phyloP scores from a whole-genome alignment of 2,797 vertebrate genomes.

The Garrulus glandarius region DNA sequence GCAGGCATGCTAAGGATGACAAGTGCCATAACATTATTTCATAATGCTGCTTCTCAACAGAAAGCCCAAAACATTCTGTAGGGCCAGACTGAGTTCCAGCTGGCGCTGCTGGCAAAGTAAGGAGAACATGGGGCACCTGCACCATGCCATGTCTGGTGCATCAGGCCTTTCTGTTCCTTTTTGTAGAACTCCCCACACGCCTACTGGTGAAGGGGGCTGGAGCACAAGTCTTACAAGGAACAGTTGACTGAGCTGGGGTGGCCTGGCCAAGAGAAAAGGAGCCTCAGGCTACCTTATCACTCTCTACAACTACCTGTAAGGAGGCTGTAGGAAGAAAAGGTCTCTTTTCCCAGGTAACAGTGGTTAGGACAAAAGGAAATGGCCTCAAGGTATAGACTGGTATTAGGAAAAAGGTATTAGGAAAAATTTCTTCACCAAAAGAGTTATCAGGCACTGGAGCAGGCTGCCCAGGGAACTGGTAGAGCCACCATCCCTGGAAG shows the following conservation, averaged over 20 bases:
- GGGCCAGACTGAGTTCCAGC: background rate
- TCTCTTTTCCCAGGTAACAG: background rate
- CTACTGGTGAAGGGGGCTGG: background rate
- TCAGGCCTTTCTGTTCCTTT: background rate
- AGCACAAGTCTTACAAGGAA: background rate
- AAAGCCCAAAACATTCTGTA: slow-evolving; percentile 1
- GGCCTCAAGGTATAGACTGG: background rate
- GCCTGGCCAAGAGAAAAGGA: background rate
- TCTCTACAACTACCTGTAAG: background rate
- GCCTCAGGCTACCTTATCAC: background rate
- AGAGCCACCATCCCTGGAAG: background rate
- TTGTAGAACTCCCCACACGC: background rate
- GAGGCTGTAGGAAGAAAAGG: background rate
- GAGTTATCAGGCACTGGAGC: background rate
- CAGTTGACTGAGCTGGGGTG: background rate
- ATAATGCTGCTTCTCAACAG: slow-evolving; percentile 14
- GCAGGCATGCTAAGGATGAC: slow-evolving; percentile 56
- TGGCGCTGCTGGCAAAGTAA: background rate
- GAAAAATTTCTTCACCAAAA: background rate
- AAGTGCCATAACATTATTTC: slow-evolving; percentile 54
- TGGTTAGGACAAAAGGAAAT: fast-evolving
- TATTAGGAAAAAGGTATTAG: background rate
- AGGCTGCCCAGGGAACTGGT: background rate
- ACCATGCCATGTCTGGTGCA: background rate
- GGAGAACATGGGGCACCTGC: background rate